Conservation (phyloP, 2,797 vertebrate genomes). For the Natrix natrix region DNA sequence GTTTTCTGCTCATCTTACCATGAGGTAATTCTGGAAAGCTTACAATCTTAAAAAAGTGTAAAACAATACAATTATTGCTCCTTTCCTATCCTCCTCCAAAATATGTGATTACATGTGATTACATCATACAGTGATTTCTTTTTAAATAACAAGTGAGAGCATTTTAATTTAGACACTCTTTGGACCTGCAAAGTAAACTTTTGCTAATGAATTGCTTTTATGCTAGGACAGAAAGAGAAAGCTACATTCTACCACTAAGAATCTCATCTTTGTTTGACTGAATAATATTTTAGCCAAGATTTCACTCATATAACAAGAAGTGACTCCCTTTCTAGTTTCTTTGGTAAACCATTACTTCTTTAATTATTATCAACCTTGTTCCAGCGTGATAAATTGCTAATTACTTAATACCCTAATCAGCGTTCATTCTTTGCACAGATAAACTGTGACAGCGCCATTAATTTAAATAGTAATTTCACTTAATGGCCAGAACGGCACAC, state of each 20-base stretch:
- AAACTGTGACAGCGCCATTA: constrained; percentile 94
- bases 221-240: constrained; percentile 49
- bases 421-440: constrained; percentile 93
- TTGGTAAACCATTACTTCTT: constrained; percentile 91
- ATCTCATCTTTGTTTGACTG: constrained; percentile 71
- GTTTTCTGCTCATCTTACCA: no score
- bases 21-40: not conserved
- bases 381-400: constrained; percentile 98
- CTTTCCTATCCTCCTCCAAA: not conserved
- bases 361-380: constrained; percentile 98
- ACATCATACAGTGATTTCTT: constrained; percentile 40
- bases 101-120: constrained; percentile 40
- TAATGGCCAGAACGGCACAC: constrained; percentile 93
- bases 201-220: constrained; percentile 72
- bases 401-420: constrained; percentile 99
- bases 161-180: constrained; percentile 65
- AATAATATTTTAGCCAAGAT: constrained; percentile 77
- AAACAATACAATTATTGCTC: not conserved
- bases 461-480: constrained; percentile 98
- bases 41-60: not conserved
- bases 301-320: constrained; percentile 83
- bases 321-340: constrained; percentile 93
- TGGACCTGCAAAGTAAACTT: constrained; percentile 74
- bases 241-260: constrained; percentile 59
- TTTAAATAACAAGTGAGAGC: constrained; percentile 63